Percentiles rank a stretch among this genome's conserved stretches.
These are phyloP conservation scores for Sciurus vulgaris DNA, from an alignment of 2,797 vertebrate species.

Conservation along the genomic window DNA sequence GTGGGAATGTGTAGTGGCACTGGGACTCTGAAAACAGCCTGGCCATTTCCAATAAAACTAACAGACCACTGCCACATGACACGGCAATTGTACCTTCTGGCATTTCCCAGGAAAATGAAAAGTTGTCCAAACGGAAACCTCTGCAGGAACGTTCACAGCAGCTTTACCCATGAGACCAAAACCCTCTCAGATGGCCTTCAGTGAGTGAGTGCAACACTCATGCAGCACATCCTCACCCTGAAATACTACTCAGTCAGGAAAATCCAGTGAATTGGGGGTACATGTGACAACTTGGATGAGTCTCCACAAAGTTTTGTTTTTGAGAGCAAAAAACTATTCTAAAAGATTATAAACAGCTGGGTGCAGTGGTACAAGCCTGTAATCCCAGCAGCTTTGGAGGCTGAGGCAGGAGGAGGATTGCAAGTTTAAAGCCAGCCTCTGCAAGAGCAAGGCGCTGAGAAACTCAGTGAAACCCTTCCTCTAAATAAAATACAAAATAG, in stretches of 20 bases:
- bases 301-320: background rate
- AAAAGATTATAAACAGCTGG: background rate
- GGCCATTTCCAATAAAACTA: too few relatives aligned
- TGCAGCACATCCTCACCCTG: background rate
- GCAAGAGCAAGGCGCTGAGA: too few relatives aligned
- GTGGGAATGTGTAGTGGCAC: background rate
- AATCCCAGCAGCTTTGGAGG: too few relatives aligned
- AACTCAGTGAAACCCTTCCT: too few relatives aligned
- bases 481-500: too few relatives aligned
- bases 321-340: background rate
- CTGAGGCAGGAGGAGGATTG: too few relatives aligned
- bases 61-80: background rate
- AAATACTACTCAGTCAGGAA: background rate
- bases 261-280: accelerated
- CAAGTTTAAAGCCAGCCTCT: too few relatives aligned
- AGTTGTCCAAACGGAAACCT: background rate
- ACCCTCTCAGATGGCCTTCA: background rate
- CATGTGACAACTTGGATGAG: too few relatives aligned
- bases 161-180: background rate
- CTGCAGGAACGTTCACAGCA: background rate
- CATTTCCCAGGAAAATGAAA: background rate
- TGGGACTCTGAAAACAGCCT: too few relatives aligned
- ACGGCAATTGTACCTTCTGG: background rate
- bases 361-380: too few relatives aligned
- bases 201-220: too few relatives aligned